These are phyloP conservation scores for Suricata suricatta DNA, from an alignment of 2,113 vertebrate genomes.

Conservation along the genomic window DNA sequence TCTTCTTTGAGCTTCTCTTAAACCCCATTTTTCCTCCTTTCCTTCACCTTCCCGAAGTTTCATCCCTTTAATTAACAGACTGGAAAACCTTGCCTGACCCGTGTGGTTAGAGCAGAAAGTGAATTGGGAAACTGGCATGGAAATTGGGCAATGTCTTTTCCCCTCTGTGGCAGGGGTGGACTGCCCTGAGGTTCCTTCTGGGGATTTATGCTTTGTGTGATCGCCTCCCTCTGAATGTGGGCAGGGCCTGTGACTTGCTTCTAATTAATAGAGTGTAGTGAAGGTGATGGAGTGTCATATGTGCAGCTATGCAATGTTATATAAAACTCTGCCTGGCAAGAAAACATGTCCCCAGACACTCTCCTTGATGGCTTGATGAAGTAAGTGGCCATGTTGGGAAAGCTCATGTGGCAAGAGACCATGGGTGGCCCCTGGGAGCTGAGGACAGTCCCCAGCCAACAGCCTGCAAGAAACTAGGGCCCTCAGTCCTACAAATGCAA, in stretches of 20 bases:
- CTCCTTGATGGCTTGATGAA: not conserved
- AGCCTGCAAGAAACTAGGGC: not conserved
- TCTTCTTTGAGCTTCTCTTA: not conserved
- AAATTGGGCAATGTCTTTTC: not conserved
- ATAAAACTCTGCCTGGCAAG: not conserved
- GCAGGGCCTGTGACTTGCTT: not conserved
- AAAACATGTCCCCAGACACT: not conserved
- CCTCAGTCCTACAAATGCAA: not conserved
- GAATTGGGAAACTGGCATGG: not conserved
- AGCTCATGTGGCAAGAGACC: not conserved
- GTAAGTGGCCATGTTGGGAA: not conserved
- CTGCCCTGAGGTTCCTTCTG: not conserved
- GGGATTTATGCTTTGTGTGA: not conserved
- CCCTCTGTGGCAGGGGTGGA: not conserved
- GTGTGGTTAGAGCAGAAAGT: slow-evolving; percentile 1
- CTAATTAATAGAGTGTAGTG: not conserved
- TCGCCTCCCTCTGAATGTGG: not conserved
- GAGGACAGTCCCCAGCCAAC: not conserved
- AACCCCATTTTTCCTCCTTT: not conserved
- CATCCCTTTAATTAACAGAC: slow-evolving; percentile 28
- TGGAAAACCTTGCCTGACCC: not conserved
- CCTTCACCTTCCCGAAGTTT: not conserved
- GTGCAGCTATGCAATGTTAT: not conserved
- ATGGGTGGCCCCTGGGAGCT: not conserved
- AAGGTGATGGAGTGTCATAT: not conserved